These are phyloP conservation scores for Protomyctophum bolini DNA, from an alignment of 2,113 vertebrate species.

Conservation along the genomic window DNA sequence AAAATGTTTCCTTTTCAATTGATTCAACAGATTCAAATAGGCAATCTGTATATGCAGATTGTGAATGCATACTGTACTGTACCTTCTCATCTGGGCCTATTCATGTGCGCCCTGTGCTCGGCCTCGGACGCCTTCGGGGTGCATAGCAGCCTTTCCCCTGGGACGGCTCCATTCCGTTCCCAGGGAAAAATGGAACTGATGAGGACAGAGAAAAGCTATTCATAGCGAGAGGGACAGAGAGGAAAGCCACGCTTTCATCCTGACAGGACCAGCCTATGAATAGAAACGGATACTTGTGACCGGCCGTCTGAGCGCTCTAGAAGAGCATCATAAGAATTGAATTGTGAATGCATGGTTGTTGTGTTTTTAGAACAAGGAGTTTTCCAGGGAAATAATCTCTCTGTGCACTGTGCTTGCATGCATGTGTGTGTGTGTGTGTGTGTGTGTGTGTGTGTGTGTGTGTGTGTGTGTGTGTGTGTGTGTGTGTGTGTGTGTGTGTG, in stretches of 20 bases:
- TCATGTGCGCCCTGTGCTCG: slow-evolving; percentile 20
- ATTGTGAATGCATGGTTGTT: background rate
- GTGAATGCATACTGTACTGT: slow-evolving; percentile 7
- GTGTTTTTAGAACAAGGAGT: slow-evolving; percentile 24
- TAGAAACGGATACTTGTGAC: too few species aligned
- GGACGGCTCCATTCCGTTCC: slow-evolving; percentile 60
- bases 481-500: slow-evolving; percentile 21
- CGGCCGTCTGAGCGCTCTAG: background rate
- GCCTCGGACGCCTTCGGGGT: background rate
- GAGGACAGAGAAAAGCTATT: slow-evolving; percentile 26
- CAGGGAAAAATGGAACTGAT: slow-evolving; percentile 43
- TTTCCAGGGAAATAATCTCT: too few species aligned
- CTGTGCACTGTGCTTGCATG: background rate
- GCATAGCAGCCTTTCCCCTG: slow-evolving; percentile 39
- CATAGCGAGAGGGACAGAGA: background rate
- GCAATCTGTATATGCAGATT: too few species aligned
- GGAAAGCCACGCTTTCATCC: slow-evolving; percentile 2
- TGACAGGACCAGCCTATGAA: background rate
- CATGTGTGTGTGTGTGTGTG: background rate
- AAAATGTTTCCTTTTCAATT: too few species aligned
- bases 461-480: slow-evolving; percentile 13
- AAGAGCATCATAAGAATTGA: background rate
- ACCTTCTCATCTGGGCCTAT: slow-evolving; percentile 24
- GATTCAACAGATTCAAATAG: too few species aligned
- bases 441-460: slow-evolving; percentile 1